Percentiles rank a stretch among this genome's conserved stretches.
phyloP scores from a whole-genome alignment of 2,797 vertebrate species.

The Rousettus madagascariensis region DNA sequence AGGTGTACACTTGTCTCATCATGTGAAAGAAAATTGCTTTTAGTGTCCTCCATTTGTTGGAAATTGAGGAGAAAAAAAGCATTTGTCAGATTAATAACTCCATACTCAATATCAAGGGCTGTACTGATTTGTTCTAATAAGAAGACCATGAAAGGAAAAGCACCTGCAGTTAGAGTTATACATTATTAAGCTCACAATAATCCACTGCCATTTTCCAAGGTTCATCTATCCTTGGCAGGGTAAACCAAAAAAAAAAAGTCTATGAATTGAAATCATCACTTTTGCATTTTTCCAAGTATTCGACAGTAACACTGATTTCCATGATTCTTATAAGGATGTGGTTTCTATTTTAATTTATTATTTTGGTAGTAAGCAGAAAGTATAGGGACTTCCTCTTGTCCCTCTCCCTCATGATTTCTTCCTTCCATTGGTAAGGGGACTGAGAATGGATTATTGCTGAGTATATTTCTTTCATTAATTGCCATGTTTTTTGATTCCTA shows the following conservation, averaged over 20 bases:
- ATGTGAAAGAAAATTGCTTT: slow-evolving; percentile 59
- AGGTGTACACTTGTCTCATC: background rate
- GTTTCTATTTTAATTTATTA: slow-evolving; percentile 26
- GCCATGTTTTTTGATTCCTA: background rate
- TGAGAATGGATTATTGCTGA: background rate
- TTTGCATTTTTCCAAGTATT: background rate
- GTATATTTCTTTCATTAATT: background rate
- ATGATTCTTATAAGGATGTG: background rate
- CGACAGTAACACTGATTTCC: background rate
- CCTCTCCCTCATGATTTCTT: background rate
- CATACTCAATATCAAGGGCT: slow-evolving; percentile 30
- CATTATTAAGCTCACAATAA: slow-evolving; percentile 55
- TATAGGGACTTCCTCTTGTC: background rate
- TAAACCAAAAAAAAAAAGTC: background rate
- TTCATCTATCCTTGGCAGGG: background rate
- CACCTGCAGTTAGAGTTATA: background rate
- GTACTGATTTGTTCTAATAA: slow-evolving; percentile 60
- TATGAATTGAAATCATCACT: background rate
- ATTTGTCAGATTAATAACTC: slow-evolving; percentile 58
- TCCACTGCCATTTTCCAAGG: background rate
- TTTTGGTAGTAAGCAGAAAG: background rate
- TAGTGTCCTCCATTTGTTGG: slow-evolving; percentile 25
- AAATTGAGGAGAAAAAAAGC: slow-evolving; percentile 34
- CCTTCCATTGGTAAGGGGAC: background rate
- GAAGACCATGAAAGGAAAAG: slow-evolving; percentile 34